Conservation (phyloP, 2,888 invertebrate species). For the Lumbricus terrestris region DNA sequence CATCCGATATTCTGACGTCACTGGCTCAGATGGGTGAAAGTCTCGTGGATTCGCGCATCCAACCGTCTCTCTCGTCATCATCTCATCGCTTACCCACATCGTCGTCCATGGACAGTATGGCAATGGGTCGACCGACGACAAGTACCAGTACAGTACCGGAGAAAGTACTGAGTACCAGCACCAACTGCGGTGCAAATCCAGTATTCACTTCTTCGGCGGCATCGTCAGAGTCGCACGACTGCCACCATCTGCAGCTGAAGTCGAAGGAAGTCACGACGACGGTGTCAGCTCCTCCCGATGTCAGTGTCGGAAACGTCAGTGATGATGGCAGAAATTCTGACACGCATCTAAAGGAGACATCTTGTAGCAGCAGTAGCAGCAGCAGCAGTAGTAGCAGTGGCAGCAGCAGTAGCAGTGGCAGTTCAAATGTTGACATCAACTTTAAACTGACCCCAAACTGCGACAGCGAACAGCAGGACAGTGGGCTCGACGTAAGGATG, state of each 20-base stretch:
- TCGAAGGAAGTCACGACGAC: background rate
- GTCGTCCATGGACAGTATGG: background rate
- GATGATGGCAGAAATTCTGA: slow-evolving; percentile 6
- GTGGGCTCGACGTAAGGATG: background rate
- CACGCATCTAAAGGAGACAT: slow-evolving; percentile 10
- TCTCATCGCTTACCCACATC: slow-evolving; percentile 4
- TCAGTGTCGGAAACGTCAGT: background rate
- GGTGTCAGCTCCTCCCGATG: background rate
- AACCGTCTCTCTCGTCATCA: background rate
- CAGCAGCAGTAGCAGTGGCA: background rate
- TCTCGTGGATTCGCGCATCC: slow-evolving; percentile 11
- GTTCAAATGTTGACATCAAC: background rate
- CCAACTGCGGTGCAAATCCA: background rate
- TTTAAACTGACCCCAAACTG: slow-evolving; percentile 11
- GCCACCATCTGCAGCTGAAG: background rate
- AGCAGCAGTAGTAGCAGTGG: background rate
- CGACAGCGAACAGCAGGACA: slow-evolving; percentile 15
- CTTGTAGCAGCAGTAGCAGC: background rate
- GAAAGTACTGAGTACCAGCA: background rate
- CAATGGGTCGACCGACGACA: background rate
- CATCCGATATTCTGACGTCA: slow-evolving; percentile 22
- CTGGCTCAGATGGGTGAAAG: slow-evolving; percentile 25
- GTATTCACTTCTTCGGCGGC: background rate
- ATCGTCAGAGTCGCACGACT: background rate
- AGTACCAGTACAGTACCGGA: background rate